These are phyloP conservation scores for Flabesymbios commensalis DNA, from an alignment of 2,888 invertebrate species.

Conservation along the genomic window DNA sequence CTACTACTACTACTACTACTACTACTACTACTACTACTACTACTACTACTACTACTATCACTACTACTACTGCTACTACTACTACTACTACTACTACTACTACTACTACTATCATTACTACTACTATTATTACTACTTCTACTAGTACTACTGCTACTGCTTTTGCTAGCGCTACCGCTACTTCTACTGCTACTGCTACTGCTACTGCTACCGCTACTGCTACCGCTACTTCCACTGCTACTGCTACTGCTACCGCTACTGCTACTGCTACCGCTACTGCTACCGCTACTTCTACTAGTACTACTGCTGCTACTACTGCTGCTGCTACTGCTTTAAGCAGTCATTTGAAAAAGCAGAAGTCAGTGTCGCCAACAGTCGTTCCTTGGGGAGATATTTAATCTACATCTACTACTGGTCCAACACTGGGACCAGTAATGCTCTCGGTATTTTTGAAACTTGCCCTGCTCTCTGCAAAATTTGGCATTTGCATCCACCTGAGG, in stretches of 20 bases:
- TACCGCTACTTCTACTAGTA: not conserved
- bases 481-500: too few relatives aligned
- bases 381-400: too few relatives aligned
- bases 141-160: too few relatives aligned
- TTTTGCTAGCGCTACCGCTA: not conserved
- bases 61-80: not conserved
- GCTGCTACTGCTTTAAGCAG: too few relatives aligned
- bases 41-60: not conserved
- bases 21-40: not conserved
- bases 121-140: too few relatives aligned
- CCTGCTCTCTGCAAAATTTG: too few relatives aligned
- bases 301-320: too few relatives aligned
- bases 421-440: too few relatives aligned
- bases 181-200: not conserved
- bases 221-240: not conserved
- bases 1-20: not conserved
- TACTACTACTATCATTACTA: not conserved
- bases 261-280: not conserved
- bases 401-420: too few relatives aligned
- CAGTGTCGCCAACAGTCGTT: too few relatives aligned
- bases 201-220: not conserved
- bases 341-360: too few relatives aligned
- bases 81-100: not conserved
- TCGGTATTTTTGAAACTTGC: too few relatives aligned
- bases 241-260: not conserved